Evolutionary conservation across 2,888 invertebrate genomes (phyloP).

Genomic region (Melikaiella ostensackeni): DNA sequence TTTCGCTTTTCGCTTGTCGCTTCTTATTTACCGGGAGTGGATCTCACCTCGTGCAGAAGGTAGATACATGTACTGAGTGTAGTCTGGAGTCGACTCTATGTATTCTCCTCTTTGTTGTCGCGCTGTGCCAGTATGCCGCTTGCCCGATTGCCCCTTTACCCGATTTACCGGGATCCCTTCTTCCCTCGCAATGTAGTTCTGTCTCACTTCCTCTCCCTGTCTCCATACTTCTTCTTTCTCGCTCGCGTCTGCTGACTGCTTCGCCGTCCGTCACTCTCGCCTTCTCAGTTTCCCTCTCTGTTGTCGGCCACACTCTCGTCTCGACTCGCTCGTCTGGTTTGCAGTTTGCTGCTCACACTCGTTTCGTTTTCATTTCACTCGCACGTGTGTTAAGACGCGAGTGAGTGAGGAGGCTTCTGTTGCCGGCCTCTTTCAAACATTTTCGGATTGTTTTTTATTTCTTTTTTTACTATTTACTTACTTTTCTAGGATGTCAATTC

Average conservation of each 20-base stretch:
- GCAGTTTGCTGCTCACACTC: constrained; percentile 38
- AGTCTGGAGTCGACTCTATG: constrained; percentile 16
- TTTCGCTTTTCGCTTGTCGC: constrained; percentile 39
- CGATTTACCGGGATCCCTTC: constrained; percentile 27
- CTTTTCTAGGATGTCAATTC: too few species aligned
- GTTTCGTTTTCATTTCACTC: constrained; percentile 42
- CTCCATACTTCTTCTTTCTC: constrained; percentile 33
- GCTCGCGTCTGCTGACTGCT: constrained; percentile 42
- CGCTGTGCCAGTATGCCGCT: constrained; percentile 9
- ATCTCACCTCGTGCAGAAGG: constrained; percentile 4
- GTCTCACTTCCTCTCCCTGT: constrained; percentile 19
- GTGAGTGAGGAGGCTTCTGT: constrained; percentile 5
- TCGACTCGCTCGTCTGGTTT: constrained; percentile 21
- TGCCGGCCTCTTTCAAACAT: constrained; percentile 8
- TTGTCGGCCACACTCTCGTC: constrained; percentile 36
- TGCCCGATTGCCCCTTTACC: constrained; percentile 24
- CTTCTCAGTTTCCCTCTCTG: constrained; percentile 42
- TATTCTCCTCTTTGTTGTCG: constrained; percentile 41
- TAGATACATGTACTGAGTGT: constrained; percentile 10
- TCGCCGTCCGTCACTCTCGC: constrained; percentile 39
- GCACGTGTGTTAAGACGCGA: constrained; percentile 14
- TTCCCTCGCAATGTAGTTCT: constrained; percentile 40
- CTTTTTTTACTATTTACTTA: not conserved
- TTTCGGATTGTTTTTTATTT: not conserved
- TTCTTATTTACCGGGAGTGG: not conserved